Conservation (phyloP, 2,888 invertebrate species). For the Rhingia rostrata region DNA sequence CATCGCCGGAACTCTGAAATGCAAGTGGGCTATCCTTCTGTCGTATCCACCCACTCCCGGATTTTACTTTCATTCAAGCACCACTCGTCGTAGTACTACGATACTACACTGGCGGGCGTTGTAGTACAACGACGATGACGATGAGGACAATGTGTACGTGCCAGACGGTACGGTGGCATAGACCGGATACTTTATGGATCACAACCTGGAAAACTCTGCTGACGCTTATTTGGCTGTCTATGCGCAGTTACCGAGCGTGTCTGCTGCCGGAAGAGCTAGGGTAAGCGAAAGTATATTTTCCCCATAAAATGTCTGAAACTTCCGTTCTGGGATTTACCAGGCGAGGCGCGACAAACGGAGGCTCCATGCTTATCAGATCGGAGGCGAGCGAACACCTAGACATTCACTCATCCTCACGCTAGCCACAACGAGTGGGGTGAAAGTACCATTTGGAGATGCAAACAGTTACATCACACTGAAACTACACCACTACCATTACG, state of each 20-base stretch:
- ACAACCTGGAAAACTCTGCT: slow-evolving; percentile 64
- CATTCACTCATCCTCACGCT: slow-evolving; percentile 9
- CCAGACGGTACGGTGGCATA: slow-evolving; percentile 64
- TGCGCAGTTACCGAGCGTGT: slow-evolving; percentile 29
- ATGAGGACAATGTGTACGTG: slow-evolving; percentile 55
- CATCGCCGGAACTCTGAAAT: slow-evolving; percentile 23
- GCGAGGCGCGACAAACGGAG: slow-evolving; percentile 40
- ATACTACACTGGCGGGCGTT: slow-evolving; percentile 38
- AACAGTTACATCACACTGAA: slow-evolving; percentile 11
- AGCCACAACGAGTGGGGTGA: background rate
- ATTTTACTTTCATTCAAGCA: slow-evolving; percentile 74
- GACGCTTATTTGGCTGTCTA: slow-evolving; percentile 58
- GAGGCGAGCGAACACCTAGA: slow-evolving; percentile 62
- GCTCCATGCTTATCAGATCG: slow-evolving; percentile 70
- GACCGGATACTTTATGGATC: slow-evolving; percentile 69
- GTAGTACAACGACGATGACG: slow-evolving; percentile 21
- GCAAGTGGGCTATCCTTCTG: slow-evolving; percentile 43
- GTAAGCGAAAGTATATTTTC: slow-evolving; percentile 71
- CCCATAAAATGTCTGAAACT: slow-evolving; percentile 67
- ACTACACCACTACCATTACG: slow-evolving; percentile 12
- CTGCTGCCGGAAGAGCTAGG: slow-evolving; percentile 57
- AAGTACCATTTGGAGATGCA: slow-evolving; percentile 30
- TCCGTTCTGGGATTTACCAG: slow-evolving; percentile 61
- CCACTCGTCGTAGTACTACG: slow-evolving; percentile 64
- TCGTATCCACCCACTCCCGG: slow-evolving; percentile 3